A percentile compares a stretch with the other conserved stretches of the same genome.
Conservation (phyloP, 2,113 vertebrate species). For the Benitochromis conjunctus region DNA sequence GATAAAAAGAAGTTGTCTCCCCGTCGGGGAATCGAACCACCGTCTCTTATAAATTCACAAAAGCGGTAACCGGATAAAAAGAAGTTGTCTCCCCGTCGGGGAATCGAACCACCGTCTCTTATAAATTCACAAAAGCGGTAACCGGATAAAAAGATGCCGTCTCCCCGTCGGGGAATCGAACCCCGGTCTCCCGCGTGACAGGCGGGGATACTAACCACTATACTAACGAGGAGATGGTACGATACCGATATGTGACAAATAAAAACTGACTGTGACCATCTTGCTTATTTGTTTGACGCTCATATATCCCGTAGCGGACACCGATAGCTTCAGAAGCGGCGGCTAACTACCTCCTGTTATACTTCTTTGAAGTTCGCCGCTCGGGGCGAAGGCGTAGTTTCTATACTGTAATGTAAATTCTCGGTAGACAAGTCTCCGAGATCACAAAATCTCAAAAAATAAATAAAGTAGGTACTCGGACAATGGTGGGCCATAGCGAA, state of each 20-base stretch:
- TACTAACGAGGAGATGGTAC: not conserved
- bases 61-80: not conserved
- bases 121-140: not conserved
- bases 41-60: accelerated
- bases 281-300: no score
- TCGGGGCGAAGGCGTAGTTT: not conserved
- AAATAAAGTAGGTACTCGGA: not conserved
- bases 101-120: no score
- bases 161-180: slow-evolving; percentile 50
- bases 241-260: accelerated
- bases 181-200: slow-evolving; percentile 46
- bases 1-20: accelerated
- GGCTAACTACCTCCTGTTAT: not conserved
- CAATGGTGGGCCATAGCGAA: not conserved
- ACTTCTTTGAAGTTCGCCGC: not conserved
- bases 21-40: no score
- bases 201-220: slow-evolving; percentile 49
- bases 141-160: accelerated
- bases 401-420: not conserved
- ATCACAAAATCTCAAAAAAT: accelerated
- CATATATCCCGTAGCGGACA: not conserved
- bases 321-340: not conserved
- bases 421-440: not conserved
- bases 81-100: not conserved
- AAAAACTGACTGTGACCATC: accelerated